Base-by-base conservation (phyloP, 2,888 invertebrate genomes). In the Ophonus ardosiacus region DNA sequence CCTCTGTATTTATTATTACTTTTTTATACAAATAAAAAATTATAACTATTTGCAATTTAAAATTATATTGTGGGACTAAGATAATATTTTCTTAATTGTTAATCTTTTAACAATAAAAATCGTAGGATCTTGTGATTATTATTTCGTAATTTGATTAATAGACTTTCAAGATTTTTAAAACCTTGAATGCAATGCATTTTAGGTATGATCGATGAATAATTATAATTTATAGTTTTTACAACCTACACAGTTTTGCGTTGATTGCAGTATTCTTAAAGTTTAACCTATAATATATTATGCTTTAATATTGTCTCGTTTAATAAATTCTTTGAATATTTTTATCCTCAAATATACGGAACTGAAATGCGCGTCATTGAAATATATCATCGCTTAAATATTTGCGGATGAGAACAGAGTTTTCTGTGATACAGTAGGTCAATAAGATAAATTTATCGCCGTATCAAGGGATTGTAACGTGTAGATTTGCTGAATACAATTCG, bases 51-150 rank as follows among this genome's bases (percentile, higher is more conserved):
- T 51, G 43, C 43, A 51, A 51, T 51, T 51, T 51, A 51, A 31
- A 51, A 51, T 10, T 2, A 51, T 51, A 51, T 13, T 51, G 43
- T 51, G 43, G 43, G 43, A 51, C 43, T 51, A 13, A 4, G 43
- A 51, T 51, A 51, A 51, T 51, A 68, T 38, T 10, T 68, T 68
- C 68, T 68, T 38, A 68, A 68, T 68, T 68, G 24, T 31, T 63
- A 68, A 68, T 68, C 68, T 68, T 68, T 38, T 68, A 68, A 68
- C 38, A 68, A 68, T 68, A 68, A 74, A 74, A 68, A 68, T 17
- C 40, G 43, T 74, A 74, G 71, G 71, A 74, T 40, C 17, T 18
- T 43, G 17, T 43, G 71, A 74, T 18, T 43, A 43, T n/a, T 0
- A 8, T 68, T 68, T 74, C 40, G 43, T 74, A 74, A 74, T 18